Evolutionary conservation across 2,797 vertebrate species (phyloP), one percentile per base, ranked within the genome.

Genomic region (Gymnothorax reevesii): DNA sequence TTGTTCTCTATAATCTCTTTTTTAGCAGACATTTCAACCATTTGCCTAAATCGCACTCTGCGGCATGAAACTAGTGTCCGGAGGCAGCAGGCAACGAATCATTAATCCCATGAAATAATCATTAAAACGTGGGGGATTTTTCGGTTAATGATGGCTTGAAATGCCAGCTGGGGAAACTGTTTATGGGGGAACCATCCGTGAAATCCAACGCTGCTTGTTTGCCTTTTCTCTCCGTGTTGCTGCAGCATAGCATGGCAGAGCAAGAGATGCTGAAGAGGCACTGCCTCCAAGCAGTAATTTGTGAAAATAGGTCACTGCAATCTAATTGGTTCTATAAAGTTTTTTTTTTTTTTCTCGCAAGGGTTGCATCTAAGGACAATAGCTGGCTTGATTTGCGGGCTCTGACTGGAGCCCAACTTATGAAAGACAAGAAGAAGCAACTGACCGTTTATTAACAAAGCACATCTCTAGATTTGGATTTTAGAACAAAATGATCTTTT

Each of bases 111-210:
- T 80, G 62, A 62, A 57, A 85, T 86, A 87, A 92, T 77, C 82
- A 89, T 86, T 87, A 73, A 80, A 86, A 83, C 9, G 79, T 83
- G 83, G 87, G 88, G 87, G 84, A 88, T 88, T 86, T 59, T 88
- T 49, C 27, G 1, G 57, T 73, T 87, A 87, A 87, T 83, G 83
- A 87, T 80, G n/a, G 80, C 90, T 84, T 85, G 90, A 89, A 92
- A 92, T 91, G 86, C 87, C 87, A 90, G 88, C 90, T 85, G 86
- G 87, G 82, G 82, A 60, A 62, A 62, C n/a, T 83, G 82, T 83
- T 83, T 60, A 83, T 10, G 82, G 12, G 66, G 85, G 90, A 93
- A 90, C 83, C 92, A 91, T 85, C 90, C 92, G 87, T 92, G 89
- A 93, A 94, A 93, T 93, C 66, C 85, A 87, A 91, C 55, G 83